phyloP scores from a whole-genome alignment of 2,797 vertebrate genomes.

The Philypnodon macrostomus region DNA sequence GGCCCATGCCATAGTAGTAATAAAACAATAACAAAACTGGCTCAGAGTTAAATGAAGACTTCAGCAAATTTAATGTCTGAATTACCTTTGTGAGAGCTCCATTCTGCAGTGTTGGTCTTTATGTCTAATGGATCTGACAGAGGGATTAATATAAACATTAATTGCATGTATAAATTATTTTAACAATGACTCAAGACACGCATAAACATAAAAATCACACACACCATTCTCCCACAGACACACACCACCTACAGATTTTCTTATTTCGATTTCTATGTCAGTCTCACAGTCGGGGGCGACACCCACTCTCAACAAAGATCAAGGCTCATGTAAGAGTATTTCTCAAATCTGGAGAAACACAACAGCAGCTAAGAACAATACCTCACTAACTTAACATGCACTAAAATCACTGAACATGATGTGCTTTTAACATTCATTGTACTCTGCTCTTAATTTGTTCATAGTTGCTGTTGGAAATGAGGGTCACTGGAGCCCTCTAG shows the following conservation, averaged over 20 bases:
- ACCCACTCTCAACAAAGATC: not conserved
- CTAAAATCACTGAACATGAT: no score
- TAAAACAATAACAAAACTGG: no score
- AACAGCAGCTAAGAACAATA: no score
- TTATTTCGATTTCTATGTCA: conserved; percentile 5
- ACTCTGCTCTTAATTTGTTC: no score
- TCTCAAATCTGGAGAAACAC: not conserved
- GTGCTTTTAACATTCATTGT: no score
- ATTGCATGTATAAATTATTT: not conserved
- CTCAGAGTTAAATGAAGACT: not conserved
- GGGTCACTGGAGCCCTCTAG: conserved; percentile 57
- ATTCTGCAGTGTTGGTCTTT: conserved; percentile 65
- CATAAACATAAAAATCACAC: not conserved
- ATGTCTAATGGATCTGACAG: conserved; percentile 60
- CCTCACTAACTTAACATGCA: no score
- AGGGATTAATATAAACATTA: conserved; percentile 3
- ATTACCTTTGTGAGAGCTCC: conserved; percentile 70
- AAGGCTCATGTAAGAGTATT: not conserved
- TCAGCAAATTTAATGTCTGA: not conserved
- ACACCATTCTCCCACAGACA: conserved; percentile 3
- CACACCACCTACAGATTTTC: no score
- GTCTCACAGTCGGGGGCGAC: not conserved
- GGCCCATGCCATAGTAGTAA: no score
- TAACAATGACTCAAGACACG: no score
- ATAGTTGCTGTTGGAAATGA: not conserved